Evolutionary conservation across 2,113 vertebrate species (phyloP).

Genomic region (Dissostichus mawsoni): DNA sequence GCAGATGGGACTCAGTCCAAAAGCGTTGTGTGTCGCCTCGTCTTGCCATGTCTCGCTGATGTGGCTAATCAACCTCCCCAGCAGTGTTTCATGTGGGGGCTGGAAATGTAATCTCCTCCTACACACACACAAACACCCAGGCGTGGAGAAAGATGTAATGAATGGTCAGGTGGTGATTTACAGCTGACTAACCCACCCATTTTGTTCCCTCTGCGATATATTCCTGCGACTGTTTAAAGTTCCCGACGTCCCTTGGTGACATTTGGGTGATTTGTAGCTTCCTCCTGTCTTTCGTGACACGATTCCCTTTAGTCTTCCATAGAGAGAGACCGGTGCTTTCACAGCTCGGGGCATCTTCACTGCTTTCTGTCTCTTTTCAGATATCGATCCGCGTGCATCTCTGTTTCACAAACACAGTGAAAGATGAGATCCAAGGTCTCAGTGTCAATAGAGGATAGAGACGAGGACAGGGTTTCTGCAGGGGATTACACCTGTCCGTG

Average conservation of each 20-base stretch:
- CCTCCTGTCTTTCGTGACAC: not conserved
- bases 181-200: constrained; percentile 4
- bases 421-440: constrained; percentile 50
- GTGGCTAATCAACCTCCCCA: constrained; percentile 55
- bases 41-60: constrained; percentile 44
- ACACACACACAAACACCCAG: constrained; percentile 19
- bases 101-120: constrained; percentile 37
- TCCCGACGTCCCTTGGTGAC: constrained; percentile 23
- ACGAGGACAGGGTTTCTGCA: constrained; percentile 8
- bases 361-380: constrained; percentile 35
- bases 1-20: constrained; percentile 42
- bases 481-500: not conserved
- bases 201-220: constrained; percentile 5
- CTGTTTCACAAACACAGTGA: constrained; percentile 48
- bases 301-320: not conserved
- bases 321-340: constrained; percentile 22
- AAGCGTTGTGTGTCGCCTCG: constrained; percentile 18
- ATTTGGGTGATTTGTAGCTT: constrained; percentile 10
- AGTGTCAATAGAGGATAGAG: constrained; percentile 20
- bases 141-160: constrained; percentile 21
- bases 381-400: constrained; percentile 39
- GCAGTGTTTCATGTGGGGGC: constrained; percentile 36
- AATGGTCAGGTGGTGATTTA: constrained; percentile 37
- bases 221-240: constrained; percentile 36
- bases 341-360: constrained; percentile 22